Evolutionary conservation across 2,797 vertebrate species (phyloP).

Genomic region (Bovichtus diacanthus): DNA sequence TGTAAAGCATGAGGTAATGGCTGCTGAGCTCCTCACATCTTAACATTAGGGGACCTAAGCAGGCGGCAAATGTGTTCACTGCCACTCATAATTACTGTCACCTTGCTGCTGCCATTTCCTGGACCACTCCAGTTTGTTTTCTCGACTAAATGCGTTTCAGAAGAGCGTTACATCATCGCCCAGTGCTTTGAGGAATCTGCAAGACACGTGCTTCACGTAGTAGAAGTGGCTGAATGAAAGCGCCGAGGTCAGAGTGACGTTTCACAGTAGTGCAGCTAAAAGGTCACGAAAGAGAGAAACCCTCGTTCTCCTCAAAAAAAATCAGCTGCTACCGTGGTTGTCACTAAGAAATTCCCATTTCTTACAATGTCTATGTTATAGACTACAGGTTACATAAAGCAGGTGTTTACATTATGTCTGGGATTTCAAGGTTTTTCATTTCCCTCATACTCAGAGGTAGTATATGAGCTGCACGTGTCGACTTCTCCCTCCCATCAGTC

Average conservation of each 20-base stretch:
- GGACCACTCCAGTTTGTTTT: slow-evolving; percentile 61
- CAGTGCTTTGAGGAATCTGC: slow-evolving; percentile 38
- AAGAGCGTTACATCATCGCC: slow-evolving; percentile 59
- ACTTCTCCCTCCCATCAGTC: slow-evolving; percentile 8
- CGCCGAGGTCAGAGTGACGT: background rate
- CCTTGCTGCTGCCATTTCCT: slow-evolving; percentile 60
- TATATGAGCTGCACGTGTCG: slow-evolving; percentile 13
- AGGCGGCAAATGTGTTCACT: slow-evolving; percentile 71
- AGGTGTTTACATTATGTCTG: slow-evolving; percentile 70
- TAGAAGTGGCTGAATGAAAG: slow-evolving; percentile 15
- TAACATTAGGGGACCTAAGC: slow-evolving; percentile 51
- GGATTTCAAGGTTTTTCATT: slow-evolving; percentile 45
- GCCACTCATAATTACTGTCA: slow-evolving; percentile 77
- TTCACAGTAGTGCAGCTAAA: background rate
- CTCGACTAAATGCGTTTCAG: slow-evolving; percentile 65
- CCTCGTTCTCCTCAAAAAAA: background rate
- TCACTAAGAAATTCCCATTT: slow-evolving; percentile 26
- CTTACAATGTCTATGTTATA: slow-evolving; percentile 31
- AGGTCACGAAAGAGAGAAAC: slow-evolving; percentile 1
- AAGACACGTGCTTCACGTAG: slow-evolving; percentile 3
- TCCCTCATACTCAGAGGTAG: slow-evolving; percentile 31
- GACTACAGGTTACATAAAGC: slow-evolving; percentile 45
- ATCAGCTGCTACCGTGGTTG: slow-evolving; percentile 2
- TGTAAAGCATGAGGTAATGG: slow-evolving; percentile 61
- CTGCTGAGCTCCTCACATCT: slow-evolving; percentile 44